Evolutionary conservation across 2,797 vertebrate genomes (phyloP), one percentile per base, ranked within the genome.

Genomic region (Lates japonicus): DNA sequence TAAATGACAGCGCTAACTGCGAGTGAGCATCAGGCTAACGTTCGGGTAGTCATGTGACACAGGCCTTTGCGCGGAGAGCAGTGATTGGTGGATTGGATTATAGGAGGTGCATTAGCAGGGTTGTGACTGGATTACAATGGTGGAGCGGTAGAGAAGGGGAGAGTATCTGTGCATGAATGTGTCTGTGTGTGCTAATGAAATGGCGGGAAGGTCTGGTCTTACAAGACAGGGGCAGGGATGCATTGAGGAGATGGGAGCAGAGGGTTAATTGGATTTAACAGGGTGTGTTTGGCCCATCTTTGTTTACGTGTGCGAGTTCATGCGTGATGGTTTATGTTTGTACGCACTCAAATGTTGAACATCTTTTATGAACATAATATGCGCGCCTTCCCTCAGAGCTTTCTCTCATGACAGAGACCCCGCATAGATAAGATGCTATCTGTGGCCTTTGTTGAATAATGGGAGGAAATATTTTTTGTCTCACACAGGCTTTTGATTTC

Each of bases 1-100:
- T 80, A 93, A 94, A 94, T 91, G 92, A 91, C 92, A 93, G 83
- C 1, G 87, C 91, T 92, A 93, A 94, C 93, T 92, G 85, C 83
- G 70, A 87, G 84, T 55, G 29, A 89, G 82, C 76, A 63, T 67
- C 20, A 70, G 75, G 80, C 85, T 88, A 91, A 89, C 85, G 65
- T 81, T 78, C 83, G 52, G 82, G 83, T 79, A 90, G 94, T 95
- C 95, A 95, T 93, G 93, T 95, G 95, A 94, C 83, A 22, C 80
- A 22, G 64, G 73, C 69, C 81, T 88, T 81, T 82, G 70, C 83
- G 83, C 74, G 65, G 83, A 88, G 90, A 88, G 74, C 86, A 69
- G 78, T 76, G 92, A 96, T 95, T 95, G 95, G 94, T 85, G 94
- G 94, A 95, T 96, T 94, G 87, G 87, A 94, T 95, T 95, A 94